These are phyloP conservation scores for Eupithecia subfuscata DNA, from an alignment of 2,888 invertebrate genomes.

Conservation along the genomic window DNA sequence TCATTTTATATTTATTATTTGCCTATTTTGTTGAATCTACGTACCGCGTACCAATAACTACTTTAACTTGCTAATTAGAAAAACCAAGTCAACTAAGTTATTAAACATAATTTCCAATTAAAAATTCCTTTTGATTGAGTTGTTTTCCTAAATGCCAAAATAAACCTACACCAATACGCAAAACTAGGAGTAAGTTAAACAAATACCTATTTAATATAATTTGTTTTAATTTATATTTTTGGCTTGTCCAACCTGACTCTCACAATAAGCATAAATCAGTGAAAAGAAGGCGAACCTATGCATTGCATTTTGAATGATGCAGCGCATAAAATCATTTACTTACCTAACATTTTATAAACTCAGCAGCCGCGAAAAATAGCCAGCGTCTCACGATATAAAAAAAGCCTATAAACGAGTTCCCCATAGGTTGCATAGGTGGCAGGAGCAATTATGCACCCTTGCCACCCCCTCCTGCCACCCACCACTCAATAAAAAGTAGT, in stretches of 20 bases:
- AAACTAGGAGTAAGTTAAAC: too few species aligned
- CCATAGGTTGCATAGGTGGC: slow-evolving; percentile 55
- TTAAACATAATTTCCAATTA: too few species aligned
- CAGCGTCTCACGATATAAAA: slow-evolving; percentile 33
- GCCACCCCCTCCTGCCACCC: slow-evolving; percentile 45
- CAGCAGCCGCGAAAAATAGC: slow-evolving; percentile 21
- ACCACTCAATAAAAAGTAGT: slow-evolving; percentile 67
- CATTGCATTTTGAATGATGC: not conserved
- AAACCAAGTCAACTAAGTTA: too few species aligned
- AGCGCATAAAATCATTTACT: not conserved
- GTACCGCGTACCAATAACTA: too few species aligned
- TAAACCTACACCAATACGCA: too few species aligned
- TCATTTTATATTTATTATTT: too few species aligned
- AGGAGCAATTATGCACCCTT: slow-evolving; percentile 67
- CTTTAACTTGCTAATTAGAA: too few species aligned
- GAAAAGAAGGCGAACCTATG: not conserved
- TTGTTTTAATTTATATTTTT: not conserved
- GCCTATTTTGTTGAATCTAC: too few species aligned
- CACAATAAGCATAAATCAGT: not conserved
- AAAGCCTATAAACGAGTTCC: slow-evolving; percentile 66
- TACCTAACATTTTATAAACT: not conserved
- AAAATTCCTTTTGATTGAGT: too few species aligned
- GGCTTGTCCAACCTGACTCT: not conserved
- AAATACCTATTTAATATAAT: too few species aligned
- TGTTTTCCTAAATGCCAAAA: too few species aligned